phyloP scores from a whole-genome alignment of 2,888 invertebrate species.

The Campoplex nolae region DNA sequence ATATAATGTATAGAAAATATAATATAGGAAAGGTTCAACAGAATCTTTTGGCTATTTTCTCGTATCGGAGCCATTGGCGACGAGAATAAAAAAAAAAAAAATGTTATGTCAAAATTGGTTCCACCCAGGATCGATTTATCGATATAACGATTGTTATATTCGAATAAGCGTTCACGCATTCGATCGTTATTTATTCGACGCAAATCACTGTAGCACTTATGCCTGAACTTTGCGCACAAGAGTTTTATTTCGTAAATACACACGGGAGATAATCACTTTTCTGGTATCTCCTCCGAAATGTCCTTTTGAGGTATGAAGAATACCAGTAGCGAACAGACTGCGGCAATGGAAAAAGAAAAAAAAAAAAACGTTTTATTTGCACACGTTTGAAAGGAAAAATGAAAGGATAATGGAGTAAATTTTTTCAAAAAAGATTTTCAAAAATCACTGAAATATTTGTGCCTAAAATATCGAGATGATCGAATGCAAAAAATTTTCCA shows the following conservation, averaged over 20 bases:
- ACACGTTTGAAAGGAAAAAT: conserved; percentile 14
- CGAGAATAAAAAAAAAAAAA: neutral
- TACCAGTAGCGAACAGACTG: conserved; percentile 77
- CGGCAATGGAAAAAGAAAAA: neutral
- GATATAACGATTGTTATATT: neutral
- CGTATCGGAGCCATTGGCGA: neutral
- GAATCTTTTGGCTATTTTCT: neutral
- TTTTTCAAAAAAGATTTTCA: neutral
- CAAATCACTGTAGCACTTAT: conserved; percentile 25
- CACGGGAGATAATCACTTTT: conserved; percentile 24
- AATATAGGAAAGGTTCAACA: neutral
- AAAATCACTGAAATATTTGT: neutral
- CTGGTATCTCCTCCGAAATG: conserved; percentile 12
- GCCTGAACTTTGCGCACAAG: conserved; percentile 3
- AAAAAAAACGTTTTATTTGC: too few relatives aligned
- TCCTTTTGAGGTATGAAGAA: conserved; percentile 72
- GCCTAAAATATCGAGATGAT: too few relatives aligned
- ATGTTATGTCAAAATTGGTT: neutral
- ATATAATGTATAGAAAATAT: conserved; percentile 4
- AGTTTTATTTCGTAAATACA: conserved; percentile 20
- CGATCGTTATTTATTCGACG: neutral
- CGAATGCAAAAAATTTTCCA: too few relatives aligned
- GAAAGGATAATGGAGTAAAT: neutral
- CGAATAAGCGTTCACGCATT: neutral
- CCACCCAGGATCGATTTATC: conserved; percentile 19